Evolutionary conservation across 2,113 vertebrate genomes (phyloP), one percentile per base, ranked within the genome.

Genomic region (Tylochromis polylepis): DNA sequence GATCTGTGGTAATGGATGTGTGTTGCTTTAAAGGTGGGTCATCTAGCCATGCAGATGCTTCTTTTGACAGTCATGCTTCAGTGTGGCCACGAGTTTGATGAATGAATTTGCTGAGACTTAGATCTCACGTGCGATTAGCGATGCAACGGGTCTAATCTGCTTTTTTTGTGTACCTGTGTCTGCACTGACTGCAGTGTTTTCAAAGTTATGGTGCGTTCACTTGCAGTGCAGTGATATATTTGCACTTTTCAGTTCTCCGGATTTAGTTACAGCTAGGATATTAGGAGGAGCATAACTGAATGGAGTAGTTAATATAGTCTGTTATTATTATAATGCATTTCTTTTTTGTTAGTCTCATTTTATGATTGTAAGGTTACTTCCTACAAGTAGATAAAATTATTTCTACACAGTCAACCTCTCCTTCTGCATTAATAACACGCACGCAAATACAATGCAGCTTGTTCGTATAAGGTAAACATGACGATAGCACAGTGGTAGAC

Each of bases 211-310:
- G 43, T 46, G 43, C 5, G 43, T 5, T 15, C 43, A 46, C 10
- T 9, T 38, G 36, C 8, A 38, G 8, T 38, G 36, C 36, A 38
- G 36, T 9, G 36, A 38, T 9, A 38, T 38, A 38, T 46, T 46
- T 46, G 11, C 43, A 46, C 14, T 15, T 46, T 27, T 27, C 0
- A 14, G 4, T 46, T 67, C 41, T 41, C 22, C 1, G 0, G 14
- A n/a, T 46, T 72, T 27, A 46, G 22, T 46, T 27, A 22, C 38
- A 46, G 38, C 38, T 72, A 0, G 38, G 5, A 72, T 27, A 27
- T 46, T 72, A 46, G 5, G 5, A 27, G 38, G 67, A 72, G 22
- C 0, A 46, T 72, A 4, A 18, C 27, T 72, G 22, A 72, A 46
- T 72, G 2, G 43, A 12, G 12, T 11, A 72, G 22, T 1, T 46